Evolutionary conservation across 2,888 invertebrate genomes (phyloP), one percentile per base, ranked within the genome.

Genomic region (Aspidiotus destructor): DNA sequence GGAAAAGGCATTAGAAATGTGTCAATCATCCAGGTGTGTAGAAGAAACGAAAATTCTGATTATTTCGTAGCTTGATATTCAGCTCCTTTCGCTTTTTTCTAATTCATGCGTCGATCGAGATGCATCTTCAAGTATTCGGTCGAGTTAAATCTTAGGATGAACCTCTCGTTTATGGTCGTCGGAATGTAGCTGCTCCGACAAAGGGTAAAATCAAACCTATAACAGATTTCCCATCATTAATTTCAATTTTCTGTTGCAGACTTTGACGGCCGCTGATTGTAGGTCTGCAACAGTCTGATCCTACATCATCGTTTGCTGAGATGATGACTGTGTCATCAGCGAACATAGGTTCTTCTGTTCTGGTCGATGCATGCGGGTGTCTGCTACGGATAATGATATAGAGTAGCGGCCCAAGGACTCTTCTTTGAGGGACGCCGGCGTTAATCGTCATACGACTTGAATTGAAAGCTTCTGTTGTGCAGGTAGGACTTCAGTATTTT

Each of bases 391-490:
- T 9, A n/a, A 60, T 11, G 16, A 60, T 15, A 60, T 60, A 60
- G 13, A 60, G 60, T 11, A 16, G 60, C 17, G 60, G 60, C 9
- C 60, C 68, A 40, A 68, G 40, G 58, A 68, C 48, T 28, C 62
- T 62, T 40, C 62, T 57, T 55, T 62, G 69, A 60, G 55, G 69
- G 40, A 69, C 53, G 11, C 67, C 16, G n/a, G n/a, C n/a, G n/a
- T n/a, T n/a, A n/a, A n/a, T n/a, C n/a, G n/a, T n/a, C n/a, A n/a
- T n/a, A n/a, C n/a, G n/a, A n/a, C n/a, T n/a, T n/a, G n/a, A n/a
- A n/a, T n/a, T n/a, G n/a, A n/a, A n/a, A n/a, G n/a, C n/a, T n/a
- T n/a, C n/a, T n/a, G n/a, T n/a, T n/a, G n/a, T n/a, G n/a, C n/a
- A n/a, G n/a, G n/a, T n/a, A 58, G 65, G n/a, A n/a, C n/a, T n/a